Evolutionary conservation across 53 echinoderm and acorn worm species (phyloP), one percentile per base, ranked within the genome.

Genomic region (Holothuria leucospilota): DNA sequence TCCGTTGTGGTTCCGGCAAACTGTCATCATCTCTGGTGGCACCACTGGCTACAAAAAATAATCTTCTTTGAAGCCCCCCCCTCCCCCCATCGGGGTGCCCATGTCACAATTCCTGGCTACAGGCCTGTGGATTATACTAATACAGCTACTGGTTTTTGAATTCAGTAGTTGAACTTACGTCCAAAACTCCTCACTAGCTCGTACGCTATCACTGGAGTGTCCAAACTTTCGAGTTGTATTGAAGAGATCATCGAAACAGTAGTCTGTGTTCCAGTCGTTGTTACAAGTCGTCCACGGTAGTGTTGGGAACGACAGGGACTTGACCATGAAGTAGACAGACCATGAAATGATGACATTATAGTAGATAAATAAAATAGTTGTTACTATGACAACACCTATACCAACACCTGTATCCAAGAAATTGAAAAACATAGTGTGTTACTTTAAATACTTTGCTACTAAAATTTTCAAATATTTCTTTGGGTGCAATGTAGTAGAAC

Each of bases 311-410:
- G 91, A 89, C 21, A 88, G 84, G 15, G 94, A 94, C 39, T 77
- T 72, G 30, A 87, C 73, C n/a, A 85, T 64, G 51, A 87, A 94
- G 71, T 93, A 97, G 28, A 97, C 85, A 12, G 94, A 82, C 97
- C 97, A 97, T 6, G 94, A 91, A 15, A 97, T 95, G 88, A 97
- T 95, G 67, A 97, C 93, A 75, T 95, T 97, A 88, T 97, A 97
- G 91, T 97, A 97, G 56, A 94, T 86, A 41, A 88, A 90, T 0
- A 96, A 92, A 14, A 94, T 20, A 13, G 71, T 56, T 1, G 94
- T 85, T 20, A 94, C 81, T 21, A 94, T 74, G 25, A 96, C 71
- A 92, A 96, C 94, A 27, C 94, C 96, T 8, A 92, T 87, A 24
- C 96, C 96, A 29, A 96, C 81, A 81, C 96, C 96, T 96, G 53